Evolutionary conservation across 2,888 invertebrate genomes (phyloP).

Genomic region (Idaea aversata): DNA sequence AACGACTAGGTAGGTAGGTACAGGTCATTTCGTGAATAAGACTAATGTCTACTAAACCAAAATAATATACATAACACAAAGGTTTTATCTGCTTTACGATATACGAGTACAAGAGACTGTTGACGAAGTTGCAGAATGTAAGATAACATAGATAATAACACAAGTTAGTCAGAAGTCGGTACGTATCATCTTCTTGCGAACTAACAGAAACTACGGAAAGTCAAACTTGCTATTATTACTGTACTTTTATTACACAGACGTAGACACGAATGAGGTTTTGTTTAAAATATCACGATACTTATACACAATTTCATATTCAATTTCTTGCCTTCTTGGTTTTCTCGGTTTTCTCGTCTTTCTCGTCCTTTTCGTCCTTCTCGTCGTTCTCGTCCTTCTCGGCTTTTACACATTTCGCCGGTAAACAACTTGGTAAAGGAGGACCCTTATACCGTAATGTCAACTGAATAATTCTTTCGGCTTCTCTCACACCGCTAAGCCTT

Average conservation of each 20-base stretch:
- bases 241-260: slow-evolving; percentile 38
- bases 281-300: slow-evolving; percentile 1
- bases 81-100: neutral
- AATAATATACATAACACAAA: neutral
- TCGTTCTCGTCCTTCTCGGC: neutral
- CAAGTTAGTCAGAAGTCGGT: slow-evolving; percentile 20
- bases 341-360: slow-evolving; percentile 8
- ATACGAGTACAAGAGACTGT: neutral
- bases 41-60: too few species aligned
- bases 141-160: slow-evolving; percentile 27
- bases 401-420: slow-evolving; percentile 9
- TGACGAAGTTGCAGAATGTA: slow-evolving; percentile 12
- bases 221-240: slow-evolving; percentile 36
- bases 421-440: slow-evolving; percentile 51
- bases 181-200: slow-evolving; percentile 41
- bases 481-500: slow-evolving; percentile 87
- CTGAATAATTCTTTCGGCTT: slow-evolving; percentile 86
- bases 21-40: too few species aligned
- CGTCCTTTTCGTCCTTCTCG: neutral
- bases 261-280: slow-evolving; percentile 17
- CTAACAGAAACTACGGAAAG: slow-evolving; percentile 44
- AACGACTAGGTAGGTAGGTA: too few species aligned
- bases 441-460: slow-evolving; percentile 77
- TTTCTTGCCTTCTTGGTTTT: slow-evolving; percentile 16
- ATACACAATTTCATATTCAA: neutral